Evolutionary conservation across 2,113 vertebrate genomes (phyloP).

Genomic region (Australoheros scitulus): DNA sequence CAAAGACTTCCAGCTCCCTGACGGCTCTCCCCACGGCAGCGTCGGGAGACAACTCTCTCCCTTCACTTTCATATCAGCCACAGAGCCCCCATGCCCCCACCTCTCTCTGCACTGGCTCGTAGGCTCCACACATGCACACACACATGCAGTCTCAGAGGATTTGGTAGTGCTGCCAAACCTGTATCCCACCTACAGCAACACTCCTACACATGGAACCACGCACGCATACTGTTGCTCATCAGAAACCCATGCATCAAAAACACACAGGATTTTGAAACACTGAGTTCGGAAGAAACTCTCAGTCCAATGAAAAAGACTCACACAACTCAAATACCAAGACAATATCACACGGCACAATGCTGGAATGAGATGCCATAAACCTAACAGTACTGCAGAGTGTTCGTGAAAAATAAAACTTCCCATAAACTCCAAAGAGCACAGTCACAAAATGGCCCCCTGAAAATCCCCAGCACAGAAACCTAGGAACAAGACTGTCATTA

Average conservation of each 20-base stretch:
- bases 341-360: slow-evolving; percentile 11
- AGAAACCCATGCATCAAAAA: slow-evolving; percentile 60
- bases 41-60: slow-evolving; percentile 72
- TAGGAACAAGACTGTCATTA: slow-evolving; percentile 66
- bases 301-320: not conserved
- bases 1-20: slow-evolving; percentile 69
- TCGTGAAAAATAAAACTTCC: slow-evolving; percentile 43
- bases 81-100: slow-evolving; percentile 56
- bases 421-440: slow-evolving; percentile 60
- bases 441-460: slow-evolving; percentile 68
- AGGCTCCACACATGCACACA: slow-evolving; percentile 42
- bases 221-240: slow-evolving; percentile 50
- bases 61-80: slow-evolving; percentile 75
- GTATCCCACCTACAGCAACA: slow-evolving; percentile 66
- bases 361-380: slow-evolving; percentile 42
- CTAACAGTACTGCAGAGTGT: slow-evolving; percentile 19
- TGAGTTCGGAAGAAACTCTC: slow-evolving; percentile 39
- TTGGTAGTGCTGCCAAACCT: slow-evolving; percentile 57
- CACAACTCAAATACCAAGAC: slow-evolving; percentile 14
- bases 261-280: slow-evolving; percentile 48
- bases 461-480: slow-evolving; percentile 49
- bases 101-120: slow-evolving; percentile 32
- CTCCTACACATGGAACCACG: slow-evolving; percentile 32
- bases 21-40: slow-evolving; percentile 66
- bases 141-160: slow-evolving; percentile 62